Conservation (phyloP, 2,113 vertebrate genomes). For the Lepus timidus region DNA sequence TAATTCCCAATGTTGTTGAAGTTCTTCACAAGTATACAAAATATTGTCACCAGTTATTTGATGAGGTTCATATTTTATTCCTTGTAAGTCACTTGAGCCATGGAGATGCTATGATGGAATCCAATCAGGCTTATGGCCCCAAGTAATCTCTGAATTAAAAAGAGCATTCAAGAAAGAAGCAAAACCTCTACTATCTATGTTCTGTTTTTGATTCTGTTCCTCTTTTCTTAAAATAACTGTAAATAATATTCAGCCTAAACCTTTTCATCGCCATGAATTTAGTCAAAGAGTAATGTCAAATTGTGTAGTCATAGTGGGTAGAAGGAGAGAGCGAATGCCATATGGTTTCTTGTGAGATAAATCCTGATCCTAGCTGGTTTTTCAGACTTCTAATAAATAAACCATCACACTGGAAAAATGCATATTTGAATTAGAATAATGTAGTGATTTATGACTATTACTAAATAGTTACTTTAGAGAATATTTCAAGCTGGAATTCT, state of each 20-base stretch:
- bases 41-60: background rate
- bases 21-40: slow-evolving; percentile 21
- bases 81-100: background rate
- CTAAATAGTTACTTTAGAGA: slow-evolving; percentile 15
- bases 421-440: slow-evolving; percentile 28
- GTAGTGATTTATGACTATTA: slow-evolving; percentile 25
- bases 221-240: slow-evolving; percentile 7
- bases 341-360: background rate
- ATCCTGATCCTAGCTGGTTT: background rate
- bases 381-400: background rate
- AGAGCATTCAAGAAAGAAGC: slow-evolving; percentile 30
- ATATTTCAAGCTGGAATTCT: slow-evolving; percentile 16
- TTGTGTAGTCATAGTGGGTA: background rate
- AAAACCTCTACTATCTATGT: background rate
- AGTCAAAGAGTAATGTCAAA: slow-evolving; percentile 10
- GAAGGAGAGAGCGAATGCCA: background rate
- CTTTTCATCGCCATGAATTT: background rate
- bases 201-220: background rate
- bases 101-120: background rate
- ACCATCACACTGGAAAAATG: slow-evolving; percentile 5
- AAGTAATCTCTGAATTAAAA: background rate
- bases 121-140: background rate
- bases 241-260: background rate
- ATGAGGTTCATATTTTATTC: slow-evolving; percentile 47
- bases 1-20: slow-evolving; percentile 9